Conservation (phyloP, 1,140 invertebrate genomes). For the Gonatopus flavifemur region DNA sequence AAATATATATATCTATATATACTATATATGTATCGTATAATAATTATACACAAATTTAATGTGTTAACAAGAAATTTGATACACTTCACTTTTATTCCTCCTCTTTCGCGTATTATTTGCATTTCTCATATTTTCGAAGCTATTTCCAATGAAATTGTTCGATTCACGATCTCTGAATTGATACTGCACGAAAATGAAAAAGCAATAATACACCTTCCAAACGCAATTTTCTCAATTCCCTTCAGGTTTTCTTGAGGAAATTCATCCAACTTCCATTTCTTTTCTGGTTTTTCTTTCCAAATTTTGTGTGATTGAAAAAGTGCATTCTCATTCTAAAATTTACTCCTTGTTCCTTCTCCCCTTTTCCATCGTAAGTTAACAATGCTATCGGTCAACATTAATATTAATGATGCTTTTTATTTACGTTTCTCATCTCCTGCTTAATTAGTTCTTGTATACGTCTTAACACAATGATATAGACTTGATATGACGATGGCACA, state of each 20-base stretch:
- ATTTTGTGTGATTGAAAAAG: slow-evolving; percentile 22
- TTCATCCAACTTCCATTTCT: too few species aligned
- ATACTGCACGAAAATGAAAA: slow-evolving; percentile 4
- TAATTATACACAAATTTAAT: too few species aligned
- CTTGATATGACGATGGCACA: slow-evolving; percentile 56
- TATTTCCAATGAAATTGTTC: slow-evolving; percentile 5
- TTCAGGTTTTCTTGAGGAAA: too few species aligned
- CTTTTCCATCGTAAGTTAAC: too few species aligned
- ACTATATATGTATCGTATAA: too few species aligned
- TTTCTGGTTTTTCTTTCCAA: slow-evolving; percentile 3
- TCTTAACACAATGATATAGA: slow-evolving; percentile 58
- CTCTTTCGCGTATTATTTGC: slow-evolving; percentile 1
- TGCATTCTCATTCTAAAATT: slow-evolving; percentile 20
- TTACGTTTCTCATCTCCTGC: too few species aligned
- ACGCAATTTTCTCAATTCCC: too few species aligned
- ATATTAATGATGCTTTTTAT: slow-evolving; percentile 47
- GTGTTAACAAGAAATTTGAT: slow-evolving; percentile 49
- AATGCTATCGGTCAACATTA: slow-evolving; percentile 49
- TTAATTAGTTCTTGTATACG: slow-evolving; percentile 40
- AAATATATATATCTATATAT: too few species aligned
- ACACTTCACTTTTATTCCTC: slow-evolving; percentile 22
- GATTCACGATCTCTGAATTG: slow-evolving; percentile 15
- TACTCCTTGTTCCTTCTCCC: too few species aligned
- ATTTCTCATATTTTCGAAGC: slow-evolving; percentile 4
- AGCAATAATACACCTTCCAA: slow-evolving; percentile 6